Percentiles rank a stretch among this genome's conserved stretches.
phyloP scores from a whole-genome alignment of 1,140 invertebrate genomes.

The Drosophila baimaii region DNA sequence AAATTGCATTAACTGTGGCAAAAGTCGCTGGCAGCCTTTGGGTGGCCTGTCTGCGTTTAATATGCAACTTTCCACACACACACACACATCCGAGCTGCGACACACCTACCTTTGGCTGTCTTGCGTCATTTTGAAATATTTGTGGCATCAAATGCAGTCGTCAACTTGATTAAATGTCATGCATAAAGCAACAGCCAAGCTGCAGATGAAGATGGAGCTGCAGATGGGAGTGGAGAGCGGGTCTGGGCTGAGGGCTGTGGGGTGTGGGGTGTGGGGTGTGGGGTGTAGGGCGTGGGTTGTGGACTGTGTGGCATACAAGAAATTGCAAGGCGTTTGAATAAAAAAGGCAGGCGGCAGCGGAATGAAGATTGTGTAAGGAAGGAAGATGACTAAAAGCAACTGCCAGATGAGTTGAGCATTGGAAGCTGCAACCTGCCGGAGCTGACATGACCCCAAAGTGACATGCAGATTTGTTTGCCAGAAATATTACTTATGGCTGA shows the following conservation, averaged over 20 bases:
- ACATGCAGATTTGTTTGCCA: constrained; percentile 64
- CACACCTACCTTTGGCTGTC: constrained; percentile 54
- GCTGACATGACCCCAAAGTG: constrained; percentile 45
- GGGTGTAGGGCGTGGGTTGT: background rate
- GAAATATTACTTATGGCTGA: constrained; percentile 60
- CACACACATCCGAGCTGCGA: constrained; percentile 38
- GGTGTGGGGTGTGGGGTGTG: background rate
- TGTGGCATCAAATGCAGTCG: constrained; percentile 83
- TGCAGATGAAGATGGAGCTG: constrained; percentile 60
- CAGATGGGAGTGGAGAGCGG: constrained; percentile 11
- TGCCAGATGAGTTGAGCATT: constrained; percentile 23
- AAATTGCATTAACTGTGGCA: constrained; percentile 81
- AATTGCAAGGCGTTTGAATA: constrained; percentile 70
- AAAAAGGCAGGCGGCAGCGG: constrained; percentile 37
- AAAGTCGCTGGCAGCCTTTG: constrained; percentile 62
- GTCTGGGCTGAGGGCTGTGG: background rate
- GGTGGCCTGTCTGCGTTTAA: constrained; percentile 75
- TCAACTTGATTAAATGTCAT: constrained; percentile 83
- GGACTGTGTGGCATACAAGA: constrained; percentile 48
- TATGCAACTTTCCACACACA: constrained; percentile 76
- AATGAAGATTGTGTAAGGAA: constrained; percentile 32
- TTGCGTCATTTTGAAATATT: constrained; percentile 82
- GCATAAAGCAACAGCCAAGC: constrained; percentile 79
- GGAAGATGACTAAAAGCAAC: constrained; percentile 47
- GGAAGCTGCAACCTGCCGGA: constrained; percentile 31